phyloP scores from a whole-genome alignment of 2,113 vertebrate species.

The Lipophrys pholis region DNA sequence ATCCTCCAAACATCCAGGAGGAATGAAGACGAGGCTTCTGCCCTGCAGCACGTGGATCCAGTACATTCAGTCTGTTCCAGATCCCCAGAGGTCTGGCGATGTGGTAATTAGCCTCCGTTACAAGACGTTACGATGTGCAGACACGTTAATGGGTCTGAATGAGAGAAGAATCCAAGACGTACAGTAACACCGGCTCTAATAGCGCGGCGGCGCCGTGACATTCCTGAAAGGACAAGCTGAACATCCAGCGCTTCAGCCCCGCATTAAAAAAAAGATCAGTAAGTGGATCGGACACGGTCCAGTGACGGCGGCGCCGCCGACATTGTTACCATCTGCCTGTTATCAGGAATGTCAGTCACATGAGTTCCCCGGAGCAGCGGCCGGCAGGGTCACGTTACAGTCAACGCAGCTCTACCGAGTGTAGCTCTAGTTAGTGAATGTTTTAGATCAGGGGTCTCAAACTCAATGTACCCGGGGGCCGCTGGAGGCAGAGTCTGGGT shows the following conservation, averaged over 20 bases:
- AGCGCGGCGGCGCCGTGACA: constrained; percentile 42
- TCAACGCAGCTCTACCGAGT: too few species aligned
- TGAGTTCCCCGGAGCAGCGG: constrained; percentile 25
- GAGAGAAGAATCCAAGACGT: constrained; percentile 8
- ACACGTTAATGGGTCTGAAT: constrained; percentile 16
- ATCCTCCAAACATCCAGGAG: too few species aligned
- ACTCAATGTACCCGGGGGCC: too few species aligned
- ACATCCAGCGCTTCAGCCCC: constrained; percentile 30
- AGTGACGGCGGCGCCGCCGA: constrained; percentile 49
- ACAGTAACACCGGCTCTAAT: constrained; percentile 35
- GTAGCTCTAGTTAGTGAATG: too few species aligned
- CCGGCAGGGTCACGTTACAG: too few species aligned
- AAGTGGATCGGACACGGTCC: constrained; percentile 57
- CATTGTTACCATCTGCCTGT: constrained; percentile 62
- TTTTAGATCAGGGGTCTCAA: too few species aligned
- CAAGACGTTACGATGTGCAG: neutral
- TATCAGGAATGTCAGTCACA: constrained; percentile 49
- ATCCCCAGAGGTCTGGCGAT: too few species aligned
- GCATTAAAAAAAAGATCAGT: constrained; percentile 50
- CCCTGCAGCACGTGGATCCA: too few species aligned
- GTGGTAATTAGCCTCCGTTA: too few species aligned
- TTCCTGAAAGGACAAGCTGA: constrained; percentile 60
- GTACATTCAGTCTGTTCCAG: too few species aligned
- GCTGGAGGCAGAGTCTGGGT: too few species aligned
- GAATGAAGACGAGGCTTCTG: too few species aligned